Percentiles rank a stretch among this genome's conserved stretches.
phyloP scores from a whole-genome alignment of 2,113 vertebrate genomes.

The Salvelinus alpinus region DNA sequence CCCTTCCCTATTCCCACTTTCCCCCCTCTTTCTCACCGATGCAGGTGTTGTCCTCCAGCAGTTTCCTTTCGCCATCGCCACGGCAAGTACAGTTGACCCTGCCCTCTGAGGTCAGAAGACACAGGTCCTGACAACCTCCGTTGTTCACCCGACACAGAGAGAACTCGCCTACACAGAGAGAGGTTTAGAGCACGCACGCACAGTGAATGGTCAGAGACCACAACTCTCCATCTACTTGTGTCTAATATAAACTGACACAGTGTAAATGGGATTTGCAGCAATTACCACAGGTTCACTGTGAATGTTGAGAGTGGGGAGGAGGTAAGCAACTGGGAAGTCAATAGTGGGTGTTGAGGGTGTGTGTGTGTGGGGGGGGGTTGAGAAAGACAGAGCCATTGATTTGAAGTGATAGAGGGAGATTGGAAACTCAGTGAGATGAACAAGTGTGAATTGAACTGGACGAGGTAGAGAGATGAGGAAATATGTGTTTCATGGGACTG shows the following conservation, averaged over 20 bases:
- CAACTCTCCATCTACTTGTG: slow-evolving; percentile 19
- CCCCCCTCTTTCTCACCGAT: slow-evolving; percentile 72
- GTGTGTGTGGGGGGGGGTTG: neutral
- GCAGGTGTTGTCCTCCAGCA: slow-evolving; percentile 92
- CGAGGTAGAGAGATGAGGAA: slow-evolving; percentile 1
- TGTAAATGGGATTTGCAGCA: slow-evolving; percentile 57
- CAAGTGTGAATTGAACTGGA: neutral
- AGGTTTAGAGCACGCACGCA: slow-evolving; percentile 2
- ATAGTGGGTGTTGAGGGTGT: neutral
- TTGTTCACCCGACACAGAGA: slow-evolving; percentile 90
- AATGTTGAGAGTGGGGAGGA: neutral
- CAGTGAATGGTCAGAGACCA: neutral
- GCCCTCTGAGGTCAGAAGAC: slow-evolving; percentile 87
- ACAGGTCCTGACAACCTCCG: slow-evolving; percentile 92
- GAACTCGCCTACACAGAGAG: slow-evolving; percentile 81
- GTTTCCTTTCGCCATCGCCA: slow-evolving; percentile 85
- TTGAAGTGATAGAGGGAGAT: slow-evolving; percentile 14
- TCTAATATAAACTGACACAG: slow-evolving; percentile 50
- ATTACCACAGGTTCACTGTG: slow-evolving; percentile 19
- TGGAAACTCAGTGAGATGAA: neutral
- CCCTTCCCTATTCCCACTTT: neutral
- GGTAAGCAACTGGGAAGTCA: slow-evolving; percentile 3
- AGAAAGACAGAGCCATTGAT: slow-evolving; percentile 8
- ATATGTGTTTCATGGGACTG: slow-evolving; percentile 3
- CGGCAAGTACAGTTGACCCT: slow-evolving; percentile 94